Percentiles rank a stretch among this genome's conserved stretches.
Evolutionary conservation across 2,797 vertebrate species (phyloP).

Genomic region (Amblyopsis hoosieri): DNA sequence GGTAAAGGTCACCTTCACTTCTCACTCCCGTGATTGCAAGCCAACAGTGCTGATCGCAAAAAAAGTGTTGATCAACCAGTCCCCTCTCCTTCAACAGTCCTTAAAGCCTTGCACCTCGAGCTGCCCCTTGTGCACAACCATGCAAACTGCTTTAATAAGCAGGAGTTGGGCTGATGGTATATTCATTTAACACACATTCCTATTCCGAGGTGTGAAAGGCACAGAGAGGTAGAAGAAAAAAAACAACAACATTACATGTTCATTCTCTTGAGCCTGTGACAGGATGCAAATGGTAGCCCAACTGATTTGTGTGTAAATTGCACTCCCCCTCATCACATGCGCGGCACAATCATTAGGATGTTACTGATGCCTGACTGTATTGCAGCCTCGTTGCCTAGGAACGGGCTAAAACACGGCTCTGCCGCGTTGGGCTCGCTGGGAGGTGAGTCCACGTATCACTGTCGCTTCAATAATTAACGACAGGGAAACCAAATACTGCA

Average conservation of each 20-base stretch:
- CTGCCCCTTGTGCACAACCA: slow-evolving; percentile 26
- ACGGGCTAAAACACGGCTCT: slow-evolving; percentile 79
- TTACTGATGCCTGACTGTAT: slow-evolving; percentile 82
- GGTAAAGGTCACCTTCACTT: slow-evolving; percentile 54
- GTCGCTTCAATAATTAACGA: slow-evolving; percentile 84
- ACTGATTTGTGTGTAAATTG: slow-evolving; percentile 79
- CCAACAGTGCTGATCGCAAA: slow-evolving; percentile 8
- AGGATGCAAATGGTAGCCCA: slow-evolving; percentile 67
- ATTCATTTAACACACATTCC: slow-evolving; percentile 52
- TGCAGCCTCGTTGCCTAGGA: slow-evolving; percentile 80
- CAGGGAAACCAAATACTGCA: slow-evolving; percentile 80
- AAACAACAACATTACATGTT: slow-evolving; percentile 42
- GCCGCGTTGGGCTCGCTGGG: slow-evolving; percentile 74
- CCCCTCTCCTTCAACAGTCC: slow-evolving; percentile 12
- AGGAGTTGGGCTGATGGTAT: slow-evolving; percentile 36
- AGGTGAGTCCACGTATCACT: slow-evolving; percentile 80
- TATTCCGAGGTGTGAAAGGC: slow-evolving; percentile 49
- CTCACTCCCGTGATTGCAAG: slow-evolving; percentile 23
- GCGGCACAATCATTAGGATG: slow-evolving; percentile 78
- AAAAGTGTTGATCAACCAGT: slow-evolving; percentile 16
- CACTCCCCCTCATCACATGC: slow-evolving; percentile 71
- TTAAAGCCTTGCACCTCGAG: slow-evolving; percentile 21
- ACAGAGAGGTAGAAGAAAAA: slow-evolving; percentile 21
- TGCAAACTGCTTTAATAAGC: slow-evolving; percentile 28
- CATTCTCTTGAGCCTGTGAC: slow-evolving; percentile 60